These are phyloP conservation scores for Lasioglossum vierecki DNA, from an alignment of 2,888 invertebrate genomes.

Conservation along the genomic window DNA sequence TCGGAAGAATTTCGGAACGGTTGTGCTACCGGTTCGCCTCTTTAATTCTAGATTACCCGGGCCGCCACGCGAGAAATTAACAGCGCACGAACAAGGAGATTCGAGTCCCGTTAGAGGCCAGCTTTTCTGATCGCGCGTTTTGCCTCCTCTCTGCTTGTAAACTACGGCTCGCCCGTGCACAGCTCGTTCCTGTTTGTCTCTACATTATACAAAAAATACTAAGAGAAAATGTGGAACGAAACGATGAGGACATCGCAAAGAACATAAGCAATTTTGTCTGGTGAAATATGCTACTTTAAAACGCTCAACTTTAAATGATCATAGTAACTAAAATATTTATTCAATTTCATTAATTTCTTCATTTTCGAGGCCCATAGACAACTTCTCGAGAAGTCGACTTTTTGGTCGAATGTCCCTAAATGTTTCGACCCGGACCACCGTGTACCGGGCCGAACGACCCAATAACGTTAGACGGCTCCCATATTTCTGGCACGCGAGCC, in stretches of 20 bases:
- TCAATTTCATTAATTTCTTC: too few species aligned
- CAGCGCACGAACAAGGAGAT: conserved; percentile 25
- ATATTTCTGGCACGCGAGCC: conserved; percentile 27
- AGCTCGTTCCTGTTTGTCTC: background rate
- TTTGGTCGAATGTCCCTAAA: too few species aligned
- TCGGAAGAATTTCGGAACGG: background rate
- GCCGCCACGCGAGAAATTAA: conserved; percentile 26
- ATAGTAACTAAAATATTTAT: too few species aligned
- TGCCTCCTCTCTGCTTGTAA: background rate
- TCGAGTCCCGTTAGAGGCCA: conserved; percentile 3
- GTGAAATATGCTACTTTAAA: too few species aligned
- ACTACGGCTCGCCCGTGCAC: background rate
- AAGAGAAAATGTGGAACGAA: too few species aligned
- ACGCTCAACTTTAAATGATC: too few species aligned
- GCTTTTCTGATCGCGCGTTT: conserved; percentile 14
- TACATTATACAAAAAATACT: too few species aligned
- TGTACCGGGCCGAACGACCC: conserved; percentile 21
- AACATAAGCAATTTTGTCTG: too few species aligned
- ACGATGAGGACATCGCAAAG: too few species aligned
- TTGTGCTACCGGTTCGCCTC: conserved; percentile 16
- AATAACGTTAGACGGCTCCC: conserved; percentile 39
- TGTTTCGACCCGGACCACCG: too few species aligned
- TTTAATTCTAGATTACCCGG: conserved; percentile 38
- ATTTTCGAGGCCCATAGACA: too few species aligned
- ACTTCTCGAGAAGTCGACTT: too few species aligned